Evolutionary conservation across 2,888 invertebrate genomes (phyloP).

Genomic region (Parelbella ahira): DNA sequence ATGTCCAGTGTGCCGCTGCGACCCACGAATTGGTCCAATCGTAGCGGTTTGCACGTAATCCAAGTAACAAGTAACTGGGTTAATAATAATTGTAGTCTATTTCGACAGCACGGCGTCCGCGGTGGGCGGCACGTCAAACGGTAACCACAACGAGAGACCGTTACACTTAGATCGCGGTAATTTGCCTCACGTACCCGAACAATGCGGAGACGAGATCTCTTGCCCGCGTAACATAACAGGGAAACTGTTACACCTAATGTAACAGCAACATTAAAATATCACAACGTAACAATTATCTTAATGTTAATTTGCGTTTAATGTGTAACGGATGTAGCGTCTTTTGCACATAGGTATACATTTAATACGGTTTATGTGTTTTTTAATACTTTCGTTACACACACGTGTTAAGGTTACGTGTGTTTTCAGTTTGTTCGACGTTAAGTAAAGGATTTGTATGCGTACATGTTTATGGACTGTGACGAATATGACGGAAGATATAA

Average conservation of each 20-base stretch:
- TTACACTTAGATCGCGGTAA: conserved; percentile 28
- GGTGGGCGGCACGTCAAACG: conserved; percentile 39
- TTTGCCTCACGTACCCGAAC: conserved; percentile 14
- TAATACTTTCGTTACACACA: no score
- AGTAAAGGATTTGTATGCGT: conserved; percentile 2
- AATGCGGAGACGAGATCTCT: conserved; percentile 5
- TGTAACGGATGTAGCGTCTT: no score
- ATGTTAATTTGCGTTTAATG: background rate
- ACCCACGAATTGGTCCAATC: conserved; percentile 4
- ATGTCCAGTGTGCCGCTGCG: background rate
- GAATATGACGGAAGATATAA: conserved; percentile 5
- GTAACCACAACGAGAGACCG: conserved; percentile 42
- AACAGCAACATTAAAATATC: conserved; percentile 14
- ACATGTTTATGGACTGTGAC: conserved; percentile 6
- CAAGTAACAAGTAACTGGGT: conserved; percentile 45
- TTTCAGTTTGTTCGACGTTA: background rate
- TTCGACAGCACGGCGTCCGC: conserved; percentile 46
- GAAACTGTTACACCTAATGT: conserved; percentile 14
- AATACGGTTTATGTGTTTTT: conserved; percentile 20
- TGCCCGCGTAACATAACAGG: conserved; percentile 13
- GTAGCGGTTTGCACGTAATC: conserved; percentile 43
- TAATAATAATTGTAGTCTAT: conserved; percentile 54
- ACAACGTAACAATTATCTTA: conserved; percentile 9
- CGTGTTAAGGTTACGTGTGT: background rate
- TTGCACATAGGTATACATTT: no score